Base-by-base conservation (phyloP, 2,888 invertebrate genomes). In the Criorhina ranunculi region DNA sequence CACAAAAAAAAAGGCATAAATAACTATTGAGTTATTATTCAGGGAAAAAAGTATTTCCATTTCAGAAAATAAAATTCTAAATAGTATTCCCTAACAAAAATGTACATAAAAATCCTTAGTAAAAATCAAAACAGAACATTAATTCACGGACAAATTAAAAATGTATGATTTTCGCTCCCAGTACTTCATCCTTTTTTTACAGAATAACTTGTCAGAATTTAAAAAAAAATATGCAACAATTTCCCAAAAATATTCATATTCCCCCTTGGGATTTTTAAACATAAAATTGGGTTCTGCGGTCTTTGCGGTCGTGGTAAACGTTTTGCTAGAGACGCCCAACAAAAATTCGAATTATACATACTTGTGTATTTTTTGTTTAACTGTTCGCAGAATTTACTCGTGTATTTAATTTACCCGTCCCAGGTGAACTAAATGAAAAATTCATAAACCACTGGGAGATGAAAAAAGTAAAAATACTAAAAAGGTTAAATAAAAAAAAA, bases 221-320 rank as follows among this genome's bases (percentile, higher is more conserved):
- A 11, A 57, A 57, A 40, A 19, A 5, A 2, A 57, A 57, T 35
- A 9, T 37, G 19, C 6, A 5, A 19, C 11, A 29, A 53, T 15
- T n/a, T 53, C 31, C 11, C 33, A 62, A 44, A 31, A 31, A 11
- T 49, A 8, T 59, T 5, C 29, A 8, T 19, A 17, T 15, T 44
- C 19, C 44, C 62, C 12, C 31, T 31, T 12, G 55, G 55, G 62
- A 78, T 70, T 78, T 62, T 62, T 62, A 60, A 78, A 78, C 37
- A 62, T 42, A 44, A 62, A 78, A 78, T 70, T 78, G 77, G 60
- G 57, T 66, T 78, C 46, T 55, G 70, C 8, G 70, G 77, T 55
- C 19, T 60, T 35, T 60, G 60, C 49, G 77, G 77, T 53, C 69
- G 46, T 24, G 44, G 55, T 29, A 69, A 70, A 70, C 62, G 33